These are phyloP conservation scores for Salmo trutta DNA, from an alignment of 2,797 vertebrate species.

Conservation along the genomic window DNA sequence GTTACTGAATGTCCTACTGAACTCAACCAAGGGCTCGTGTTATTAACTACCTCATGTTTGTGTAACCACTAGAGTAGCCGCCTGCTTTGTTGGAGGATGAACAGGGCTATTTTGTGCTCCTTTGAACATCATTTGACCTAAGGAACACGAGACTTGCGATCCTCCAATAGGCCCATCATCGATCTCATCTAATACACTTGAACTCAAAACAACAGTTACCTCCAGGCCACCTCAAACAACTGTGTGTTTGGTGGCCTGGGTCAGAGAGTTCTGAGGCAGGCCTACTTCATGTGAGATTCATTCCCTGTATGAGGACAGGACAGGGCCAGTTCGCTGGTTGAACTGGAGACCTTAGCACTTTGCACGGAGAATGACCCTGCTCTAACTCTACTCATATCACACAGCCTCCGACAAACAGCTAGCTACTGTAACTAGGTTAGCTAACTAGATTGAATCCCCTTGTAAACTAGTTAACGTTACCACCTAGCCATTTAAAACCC, in stretches of 20 bases:
- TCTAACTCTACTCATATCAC: not conserved
- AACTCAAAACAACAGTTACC: slow-evolving; percentile 18
- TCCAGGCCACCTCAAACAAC: slow-evolving; percentile 17
- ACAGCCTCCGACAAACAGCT: not conserved
- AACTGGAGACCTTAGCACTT: not conserved
- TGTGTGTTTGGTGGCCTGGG: not conserved
- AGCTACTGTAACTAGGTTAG: slow-evolving; percentile 38
- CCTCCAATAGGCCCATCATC: slow-evolving; percentile 23
- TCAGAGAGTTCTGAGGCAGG: not conserved
- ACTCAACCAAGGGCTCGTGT: not conserved
- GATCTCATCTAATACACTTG: slow-evolving; percentile 47
- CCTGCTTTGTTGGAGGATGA: not conserved
- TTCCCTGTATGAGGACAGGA: not conserved
- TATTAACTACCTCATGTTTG: not conserved
- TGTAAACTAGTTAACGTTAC: not conserved
- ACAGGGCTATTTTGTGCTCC: not conserved
- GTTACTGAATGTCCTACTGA: not conserved
- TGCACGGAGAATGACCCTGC: not conserved
- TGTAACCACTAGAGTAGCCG: not conserved
- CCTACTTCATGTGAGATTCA: not conserved
- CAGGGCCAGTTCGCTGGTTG: not conserved
- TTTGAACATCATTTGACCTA: slow-evolving; percentile 9
- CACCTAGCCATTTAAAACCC: not conserved
- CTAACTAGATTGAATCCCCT: not conserved
- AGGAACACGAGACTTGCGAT: slow-evolving; percentile 27